A percentile compares a stretch with the other conserved stretches of the same genome.
Evolutionary conservation across 2,113 vertebrate genomes (phyloP).

Genomic region (Micromys minutus): DNA sequence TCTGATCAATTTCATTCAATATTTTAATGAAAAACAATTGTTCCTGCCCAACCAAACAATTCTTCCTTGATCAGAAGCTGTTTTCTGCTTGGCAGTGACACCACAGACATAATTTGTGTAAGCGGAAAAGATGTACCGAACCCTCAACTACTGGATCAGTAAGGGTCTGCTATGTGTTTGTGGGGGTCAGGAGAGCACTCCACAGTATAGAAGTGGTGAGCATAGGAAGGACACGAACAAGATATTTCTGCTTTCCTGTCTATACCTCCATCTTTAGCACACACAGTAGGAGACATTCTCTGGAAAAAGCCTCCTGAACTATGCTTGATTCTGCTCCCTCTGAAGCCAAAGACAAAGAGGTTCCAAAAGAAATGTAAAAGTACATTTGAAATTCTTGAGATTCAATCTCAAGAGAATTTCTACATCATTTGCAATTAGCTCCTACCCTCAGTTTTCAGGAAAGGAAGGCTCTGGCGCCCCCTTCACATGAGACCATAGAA

Average conservation of each 20-base stretch:
- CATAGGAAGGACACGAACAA: neutral
- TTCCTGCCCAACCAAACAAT: slow-evolving; percentile 24
- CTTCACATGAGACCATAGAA: slow-evolving; percentile 62
- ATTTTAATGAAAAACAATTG: slow-evolving; percentile 38
- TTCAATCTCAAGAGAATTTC: slow-evolving; percentile 62
- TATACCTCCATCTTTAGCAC: neutral
- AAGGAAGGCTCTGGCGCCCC: slow-evolving; percentile 61
- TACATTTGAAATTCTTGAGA: too few species aligned
- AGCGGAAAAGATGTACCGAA: neutral
- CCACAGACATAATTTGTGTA: neutral
- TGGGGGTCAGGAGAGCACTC: neutral
- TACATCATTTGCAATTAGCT: slow-evolving; percentile 51
- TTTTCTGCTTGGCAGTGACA: slow-evolving; percentile 12
- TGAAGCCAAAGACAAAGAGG: slow-evolving; percentile 39
- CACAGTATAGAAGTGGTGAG: neutral
- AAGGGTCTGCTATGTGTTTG: neutral
- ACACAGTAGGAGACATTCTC: neutral
- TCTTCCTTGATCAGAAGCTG: slow-evolving; percentile 22
- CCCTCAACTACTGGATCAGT: neutral
- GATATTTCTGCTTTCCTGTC: neutral
- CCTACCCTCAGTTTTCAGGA: slow-evolving; percentile 25
- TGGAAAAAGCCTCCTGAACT: slow-evolving; percentile 18
- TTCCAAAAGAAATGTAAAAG: slow-evolving; percentile 58
- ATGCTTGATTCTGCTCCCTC: neutral
- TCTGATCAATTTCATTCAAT: slow-evolving; percentile 47